These are phyloP conservation scores for Drosophila insularis DNA, from an alignment of 1,140 invertebrate genomes.

Conservation along the genomic window DNA sequence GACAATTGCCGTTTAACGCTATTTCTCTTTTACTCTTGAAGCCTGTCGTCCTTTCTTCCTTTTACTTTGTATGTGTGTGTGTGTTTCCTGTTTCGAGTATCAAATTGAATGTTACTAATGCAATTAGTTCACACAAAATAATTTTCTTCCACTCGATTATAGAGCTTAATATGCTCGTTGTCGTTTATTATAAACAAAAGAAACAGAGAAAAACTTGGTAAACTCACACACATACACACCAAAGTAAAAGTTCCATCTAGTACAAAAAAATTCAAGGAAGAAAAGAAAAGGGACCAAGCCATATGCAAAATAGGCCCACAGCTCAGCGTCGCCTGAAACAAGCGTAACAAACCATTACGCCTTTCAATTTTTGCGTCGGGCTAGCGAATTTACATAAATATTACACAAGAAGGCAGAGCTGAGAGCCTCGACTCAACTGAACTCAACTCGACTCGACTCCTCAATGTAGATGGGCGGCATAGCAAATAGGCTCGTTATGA, in stretches of 20 bases:
- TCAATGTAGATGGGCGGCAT: constrained; percentile 51
- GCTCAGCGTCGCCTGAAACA: constrained; percentile 11
- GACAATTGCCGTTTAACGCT: constrained; percentile 76
- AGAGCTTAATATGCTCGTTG: constrained; percentile 74
- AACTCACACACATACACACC: constrained; percentile 23
- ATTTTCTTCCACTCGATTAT: constrained; percentile 80
- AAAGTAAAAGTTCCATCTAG: background rate
- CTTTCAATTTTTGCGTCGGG: constrained; percentile 69
- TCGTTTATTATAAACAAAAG: constrained; percentile 58
- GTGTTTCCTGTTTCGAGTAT: constrained; percentile 17
- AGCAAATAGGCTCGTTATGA: constrained; percentile 75
- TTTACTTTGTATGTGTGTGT: background rate
- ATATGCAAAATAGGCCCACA: constrained; percentile 67
- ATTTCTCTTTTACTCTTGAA: constrained; percentile 27
- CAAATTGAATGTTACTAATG: constrained; percentile 82
- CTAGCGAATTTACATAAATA: constrained; percentile 70
- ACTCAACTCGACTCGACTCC: constrained; percentile 20
- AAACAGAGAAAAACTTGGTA: constrained; percentile 8
- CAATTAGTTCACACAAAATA: constrained; percentile 81
- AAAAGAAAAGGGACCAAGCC: constrained; percentile 21
- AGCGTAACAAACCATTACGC: constrained; percentile 60
- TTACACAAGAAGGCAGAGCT: constrained; percentile 54
- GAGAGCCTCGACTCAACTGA: background rate
- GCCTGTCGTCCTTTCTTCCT: constrained; percentile 13
- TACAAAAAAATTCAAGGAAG: too few relatives aligned